phyloP scores from a whole-genome alignment of 2,113 vertebrate species.

The Malurus melanocephalus region DNA sequence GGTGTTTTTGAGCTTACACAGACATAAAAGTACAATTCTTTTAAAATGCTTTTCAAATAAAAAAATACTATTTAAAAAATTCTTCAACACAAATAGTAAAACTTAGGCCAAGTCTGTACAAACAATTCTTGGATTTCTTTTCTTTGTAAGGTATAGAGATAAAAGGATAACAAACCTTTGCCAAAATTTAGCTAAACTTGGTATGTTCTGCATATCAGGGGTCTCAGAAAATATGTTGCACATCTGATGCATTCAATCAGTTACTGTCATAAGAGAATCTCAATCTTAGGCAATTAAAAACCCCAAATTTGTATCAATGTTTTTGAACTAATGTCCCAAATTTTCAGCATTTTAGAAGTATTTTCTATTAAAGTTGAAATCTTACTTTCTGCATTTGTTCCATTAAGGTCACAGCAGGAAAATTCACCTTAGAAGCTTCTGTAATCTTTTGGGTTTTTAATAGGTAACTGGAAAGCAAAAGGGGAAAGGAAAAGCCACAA shows the following conservation, averaged over 20 bases:
- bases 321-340: neutral
- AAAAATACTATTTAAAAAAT: neutral
- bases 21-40: neutral
- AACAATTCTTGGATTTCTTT: fast-evolving
- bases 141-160: neutral
- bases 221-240: neutral
- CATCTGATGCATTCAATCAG: neutral
- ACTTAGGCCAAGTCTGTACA: neutral
- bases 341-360: neutral
- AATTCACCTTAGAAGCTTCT: slow-evolving; percentile 73
- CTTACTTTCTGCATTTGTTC: slow-evolving; percentile 64
- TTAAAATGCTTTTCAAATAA: neutral
- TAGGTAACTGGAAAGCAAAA: slow-evolving; percentile 78
- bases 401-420: slow-evolving; percentile 63
- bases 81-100: neutral
- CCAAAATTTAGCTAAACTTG: neutral
- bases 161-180: neutral
- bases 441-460: slow-evolving; percentile 70
- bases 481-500: neutral
- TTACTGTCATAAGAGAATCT: neutral
- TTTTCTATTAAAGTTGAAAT: neutral
- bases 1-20: neutral
- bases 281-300: neutral
- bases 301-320: neutral
- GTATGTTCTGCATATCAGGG: neutral